phyloP scores from a whole-genome alignment of 2,888 invertebrate species.

The Pristionchus japonicus region DNA sequence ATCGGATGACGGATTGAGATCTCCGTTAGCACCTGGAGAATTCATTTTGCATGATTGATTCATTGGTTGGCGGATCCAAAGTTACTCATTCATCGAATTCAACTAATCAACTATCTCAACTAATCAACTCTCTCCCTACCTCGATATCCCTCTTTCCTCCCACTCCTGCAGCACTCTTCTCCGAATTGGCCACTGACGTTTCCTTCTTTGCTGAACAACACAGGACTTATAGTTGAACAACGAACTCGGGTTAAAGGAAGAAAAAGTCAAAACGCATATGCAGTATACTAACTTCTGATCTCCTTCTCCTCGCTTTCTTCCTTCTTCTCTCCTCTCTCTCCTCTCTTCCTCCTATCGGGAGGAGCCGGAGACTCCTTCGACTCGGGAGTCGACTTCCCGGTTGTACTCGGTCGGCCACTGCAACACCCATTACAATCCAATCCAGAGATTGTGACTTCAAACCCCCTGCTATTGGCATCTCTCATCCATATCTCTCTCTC shows the following conservation, averaged over 20 bases:
- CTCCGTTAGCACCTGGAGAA: conserved; percentile 1
- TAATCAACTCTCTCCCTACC: background rate
- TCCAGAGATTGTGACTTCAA: too few relatives aligned
- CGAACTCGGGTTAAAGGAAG: too few relatives aligned
- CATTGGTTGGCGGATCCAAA: background rate
- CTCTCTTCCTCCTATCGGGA: background rate
- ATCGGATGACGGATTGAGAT: conserved; percentile 15
- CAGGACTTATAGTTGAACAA: background rate
- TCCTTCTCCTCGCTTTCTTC: conserved; percentile 14
- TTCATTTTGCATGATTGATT: background rate
- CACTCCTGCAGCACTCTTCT: background rate
- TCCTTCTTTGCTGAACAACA: background rate
- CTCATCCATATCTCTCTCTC: too few relatives aligned
- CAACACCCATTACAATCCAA: background rate
- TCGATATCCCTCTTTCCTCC: conserved; percentile 1
- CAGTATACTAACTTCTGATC: background rate
- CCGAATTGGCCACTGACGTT: background rate
- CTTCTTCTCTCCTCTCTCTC: conserved; percentile 31
- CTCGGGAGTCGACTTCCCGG: background rate
- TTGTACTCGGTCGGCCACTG: conserved; percentile 1
- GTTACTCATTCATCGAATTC: too few relatives aligned
- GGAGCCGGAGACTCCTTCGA: conserved; percentile 19
- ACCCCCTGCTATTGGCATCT: too few relatives aligned
- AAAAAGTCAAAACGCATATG: background rate
- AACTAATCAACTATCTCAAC: background rate